Evolutionary conservation across 2,797 vertebrate genomes (phyloP).

Genomic region (Acanthornis magna): DNA sequence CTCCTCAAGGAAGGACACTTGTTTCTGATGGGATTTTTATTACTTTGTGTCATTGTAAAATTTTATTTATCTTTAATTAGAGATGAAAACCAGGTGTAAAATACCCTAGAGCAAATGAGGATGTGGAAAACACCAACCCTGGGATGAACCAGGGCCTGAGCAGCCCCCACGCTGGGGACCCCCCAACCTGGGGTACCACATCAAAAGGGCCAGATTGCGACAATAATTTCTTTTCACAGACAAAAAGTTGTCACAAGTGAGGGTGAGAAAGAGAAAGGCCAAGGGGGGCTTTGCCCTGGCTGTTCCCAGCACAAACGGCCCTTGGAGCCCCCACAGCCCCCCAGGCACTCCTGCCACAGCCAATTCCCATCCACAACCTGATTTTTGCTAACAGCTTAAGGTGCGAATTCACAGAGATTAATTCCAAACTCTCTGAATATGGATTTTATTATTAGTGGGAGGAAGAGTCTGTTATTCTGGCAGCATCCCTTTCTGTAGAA

Average conservation of each 20-base stretch:
- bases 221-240: not conserved
- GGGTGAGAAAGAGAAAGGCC: not conserved
- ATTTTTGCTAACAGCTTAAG: not conserved
- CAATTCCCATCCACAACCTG: not conserved
- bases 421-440: not conserved
- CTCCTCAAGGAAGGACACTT: not conserved
- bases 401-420: not conserved
- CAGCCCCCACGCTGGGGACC: rapidly evolving
- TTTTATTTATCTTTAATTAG: constrained; percentile 23
- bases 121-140: not conserved
- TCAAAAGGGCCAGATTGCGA: not conserved
- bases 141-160: too few species aligned
- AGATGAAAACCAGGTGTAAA: constrained; percentile 40
- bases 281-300: not conserved
- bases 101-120: not conserved
- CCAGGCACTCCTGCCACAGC: rapidly evolving
- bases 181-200: rapidly evolving
- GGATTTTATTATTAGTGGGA: not conserved
- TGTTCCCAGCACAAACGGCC: not conserved
- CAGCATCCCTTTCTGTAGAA: not conserved
- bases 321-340: not conserved
- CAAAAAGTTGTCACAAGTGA: not conserved
- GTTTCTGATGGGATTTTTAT: not conserved
- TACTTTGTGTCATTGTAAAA: not conserved
- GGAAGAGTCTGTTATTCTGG: not conserved